Evolutionary conservation across 2,113 vertebrate species (phyloP).

Genomic region (Caranx ignobilis): DNA sequence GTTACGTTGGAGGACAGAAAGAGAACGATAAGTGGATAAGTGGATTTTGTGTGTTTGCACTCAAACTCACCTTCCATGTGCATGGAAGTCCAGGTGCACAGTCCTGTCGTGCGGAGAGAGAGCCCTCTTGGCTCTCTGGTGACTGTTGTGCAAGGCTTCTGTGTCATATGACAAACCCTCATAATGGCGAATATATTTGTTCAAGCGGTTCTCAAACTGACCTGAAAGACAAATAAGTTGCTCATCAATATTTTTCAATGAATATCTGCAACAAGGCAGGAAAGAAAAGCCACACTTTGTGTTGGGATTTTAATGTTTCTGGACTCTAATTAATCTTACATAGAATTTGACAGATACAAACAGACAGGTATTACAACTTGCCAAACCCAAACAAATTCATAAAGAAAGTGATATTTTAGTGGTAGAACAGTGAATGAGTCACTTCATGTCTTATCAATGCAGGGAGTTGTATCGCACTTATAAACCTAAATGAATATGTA

Average conservation of each 20-base stretch:
- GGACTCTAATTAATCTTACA: background rate
- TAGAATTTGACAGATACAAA: background rate
- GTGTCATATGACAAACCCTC: slow-evolving; percentile 95
- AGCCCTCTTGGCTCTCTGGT: slow-evolving; percentile 97
- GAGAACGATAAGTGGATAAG: background rate
- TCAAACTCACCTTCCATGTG: slow-evolving; percentile 93
- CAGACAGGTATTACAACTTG: background rate
- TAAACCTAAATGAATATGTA: no score
- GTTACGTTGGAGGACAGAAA: background rate
- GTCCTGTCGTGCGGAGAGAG: slow-evolving; percentile 89
- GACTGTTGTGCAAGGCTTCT: slow-evolving; percentile 92
- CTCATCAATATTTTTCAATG: slow-evolving; percentile 16
- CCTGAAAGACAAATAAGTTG: slow-evolving; percentile 82
- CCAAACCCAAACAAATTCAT: background rate
- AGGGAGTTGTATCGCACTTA: no score
- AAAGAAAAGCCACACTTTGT: background rate
- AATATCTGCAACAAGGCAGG: background rate
- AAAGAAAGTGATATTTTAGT: background rate
- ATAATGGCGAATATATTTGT: slow-evolving; percentile 95
- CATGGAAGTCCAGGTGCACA: slow-evolving; percentile 92
- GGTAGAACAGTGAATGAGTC: background rate
- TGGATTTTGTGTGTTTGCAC: background rate
- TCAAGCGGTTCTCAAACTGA: slow-evolving; percentile 91
- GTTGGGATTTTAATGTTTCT: background rate
- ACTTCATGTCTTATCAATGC: background rate